Base-by-base conservation (phyloP, 2,113 vertebrate species). In the Pterocles burchelli region DNA sequence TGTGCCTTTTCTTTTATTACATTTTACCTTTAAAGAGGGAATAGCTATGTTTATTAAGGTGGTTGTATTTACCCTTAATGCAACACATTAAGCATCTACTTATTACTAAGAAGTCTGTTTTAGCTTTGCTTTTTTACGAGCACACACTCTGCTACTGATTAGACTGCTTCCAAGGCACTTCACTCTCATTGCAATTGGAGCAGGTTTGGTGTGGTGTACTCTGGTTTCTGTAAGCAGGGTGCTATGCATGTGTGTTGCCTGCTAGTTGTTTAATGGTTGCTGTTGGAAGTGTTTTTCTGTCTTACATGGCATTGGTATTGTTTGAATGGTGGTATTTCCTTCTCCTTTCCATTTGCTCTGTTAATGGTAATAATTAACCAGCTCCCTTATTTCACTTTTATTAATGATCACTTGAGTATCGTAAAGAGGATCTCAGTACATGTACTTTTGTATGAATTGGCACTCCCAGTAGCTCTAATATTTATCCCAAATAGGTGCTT, bases 51-150 rank as follows among this genome's bases (percentile, higher is more conserved):
- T 95, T 92, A 71, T 92, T 91, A 86, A 94, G 51, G 66, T 73
- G 51, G 46, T 13, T 93, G 46, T 86, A 51, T 95, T 95, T 95
- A 68, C 38, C 83, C 65, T 90, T 94, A 96, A 89, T 86, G 93
- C 72, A 79, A 63, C 65, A 55, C 74, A 93, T 96, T 92, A 93
- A 92, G 41, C 68, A 77, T 34, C 83, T 96, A 52, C 96, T 96
- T 94, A 74, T 95, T 95, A 84, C 45, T 36, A 49, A 91, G 83
- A 70, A 86, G 36, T 62, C 75, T 84, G 43, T 83, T 85, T 65
- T 71, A 82, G 89, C 16, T 38, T 38, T 38, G 38, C 38, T 38
- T 38, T 38, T 38, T 38, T 38, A 38, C 38, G 10, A 38, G 38
- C 38, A 38, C 38, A 38, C 38, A 38, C 38, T 38, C 38, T 38